These are phyloP conservation scores for Diachasma alloeum DNA, from an alignment of 1,140 invertebrate species.

Conservation along the genomic window DNA sequence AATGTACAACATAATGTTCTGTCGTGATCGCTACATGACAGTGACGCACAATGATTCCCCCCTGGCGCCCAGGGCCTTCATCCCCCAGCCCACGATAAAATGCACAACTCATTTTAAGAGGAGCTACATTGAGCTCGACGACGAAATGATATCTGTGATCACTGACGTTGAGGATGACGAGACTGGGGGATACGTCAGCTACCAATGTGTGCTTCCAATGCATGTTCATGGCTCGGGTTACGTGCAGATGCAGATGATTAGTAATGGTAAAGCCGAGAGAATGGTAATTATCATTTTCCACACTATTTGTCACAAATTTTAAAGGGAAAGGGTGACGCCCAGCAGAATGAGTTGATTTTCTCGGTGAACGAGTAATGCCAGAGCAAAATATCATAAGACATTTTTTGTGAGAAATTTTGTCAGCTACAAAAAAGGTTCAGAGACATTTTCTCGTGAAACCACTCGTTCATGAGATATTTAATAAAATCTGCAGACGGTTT, in stretches of 20 bases:
- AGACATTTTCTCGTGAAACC: too few species aligned
- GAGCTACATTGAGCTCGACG: constrained; percentile 69
- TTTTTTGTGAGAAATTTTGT: too few species aligned
- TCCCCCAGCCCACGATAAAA: constrained; percentile 61
- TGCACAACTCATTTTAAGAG: constrained; percentile 68
- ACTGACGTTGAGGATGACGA: constrained; percentile 76
- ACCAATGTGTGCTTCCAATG: constrained; percentile 75
- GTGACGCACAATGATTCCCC: constrained; percentile 48
- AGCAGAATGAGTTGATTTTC: too few species aligned
- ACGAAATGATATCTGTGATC: constrained; percentile 71
- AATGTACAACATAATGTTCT: constrained; percentile 49
- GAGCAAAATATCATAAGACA: too few species aligned
- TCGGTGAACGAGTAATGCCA: too few species aligned
- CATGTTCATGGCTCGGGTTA: constrained; percentile 79
- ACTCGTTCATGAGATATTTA: too few species aligned
- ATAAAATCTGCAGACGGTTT: too few species aligned
- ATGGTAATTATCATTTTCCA: constrained; percentile 57
- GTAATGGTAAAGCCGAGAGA: constrained; percentile 69
- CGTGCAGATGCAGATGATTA: constrained; percentile 77
- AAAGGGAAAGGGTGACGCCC: too few species aligned
- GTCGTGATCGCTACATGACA: constrained; percentile 47
- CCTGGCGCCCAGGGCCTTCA: constrained; percentile 54
- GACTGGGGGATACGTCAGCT: constrained; percentile 69
- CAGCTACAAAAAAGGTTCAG: too few species aligned
- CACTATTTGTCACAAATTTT: too few species aligned